Evolutionary conservation across 2,888 invertebrate genomes (phyloP).

Genomic region (Dryomyza anilis): DNA sequence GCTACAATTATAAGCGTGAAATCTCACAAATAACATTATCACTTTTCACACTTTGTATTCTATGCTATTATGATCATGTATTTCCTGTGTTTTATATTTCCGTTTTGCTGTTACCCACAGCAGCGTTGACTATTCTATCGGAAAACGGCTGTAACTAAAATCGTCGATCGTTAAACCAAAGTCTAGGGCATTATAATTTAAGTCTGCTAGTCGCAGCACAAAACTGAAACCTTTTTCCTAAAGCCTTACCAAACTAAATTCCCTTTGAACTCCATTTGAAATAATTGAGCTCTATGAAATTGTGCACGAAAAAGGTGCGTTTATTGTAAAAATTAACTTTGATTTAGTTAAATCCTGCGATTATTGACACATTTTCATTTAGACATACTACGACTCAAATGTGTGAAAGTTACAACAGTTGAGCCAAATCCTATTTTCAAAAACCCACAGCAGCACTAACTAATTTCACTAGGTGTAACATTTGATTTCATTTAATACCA

Average conservation of each 20-base stretch:
- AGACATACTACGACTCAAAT: no score
- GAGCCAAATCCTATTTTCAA: conserved; percentile 27
- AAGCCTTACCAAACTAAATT: no score
- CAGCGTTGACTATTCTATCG: no score
- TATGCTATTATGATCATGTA: neutral
- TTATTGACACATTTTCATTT: conserved; percentile 54
- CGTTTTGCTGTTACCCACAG: neutral
- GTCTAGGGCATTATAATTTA: no score
- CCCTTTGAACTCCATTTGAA: no score
- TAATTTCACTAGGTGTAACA: conserved; percentile 7
- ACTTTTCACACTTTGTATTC: conserved; percentile 1
- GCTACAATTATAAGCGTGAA: conserved; percentile 2
- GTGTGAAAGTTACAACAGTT: neutral
- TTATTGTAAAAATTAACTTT: conserved; percentile 25
- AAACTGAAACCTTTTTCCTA: no score
- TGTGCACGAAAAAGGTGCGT: neutral
- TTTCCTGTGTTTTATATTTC: conserved; percentile 25
- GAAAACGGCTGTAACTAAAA: no score
- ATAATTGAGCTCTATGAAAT: no score
- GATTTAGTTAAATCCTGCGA: conserved; percentile 42
- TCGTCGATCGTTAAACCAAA: no score
- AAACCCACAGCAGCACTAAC: neutral
- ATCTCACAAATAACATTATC: conserved; percentile 8
- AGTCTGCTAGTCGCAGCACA: no score
- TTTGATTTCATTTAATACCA: conserved; percentile 53